Evolutionary conservation across 2,113 vertebrate species (phyloP), one percentile per base, ranked within the genome.

Genomic region (Osmerus mordax): DNA sequence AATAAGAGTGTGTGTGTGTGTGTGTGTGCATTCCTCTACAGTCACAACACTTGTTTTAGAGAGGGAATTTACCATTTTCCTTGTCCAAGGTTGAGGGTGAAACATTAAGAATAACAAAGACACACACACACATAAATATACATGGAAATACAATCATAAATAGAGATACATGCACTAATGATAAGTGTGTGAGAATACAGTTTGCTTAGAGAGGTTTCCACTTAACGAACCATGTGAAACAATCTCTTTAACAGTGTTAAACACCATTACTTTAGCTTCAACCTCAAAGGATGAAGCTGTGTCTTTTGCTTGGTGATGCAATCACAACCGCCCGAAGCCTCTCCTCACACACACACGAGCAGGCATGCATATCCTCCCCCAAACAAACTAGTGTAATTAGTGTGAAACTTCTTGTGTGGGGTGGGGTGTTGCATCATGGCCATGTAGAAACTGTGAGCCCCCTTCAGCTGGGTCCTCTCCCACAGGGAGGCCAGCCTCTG

Each of bases 401-500:
- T 36, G 32, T 36, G 32, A 36, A 98, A 96, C 96, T 97, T 97
- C 73, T 93, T 93, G 70, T 91, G 93, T 0, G 91, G 95, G 75
- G 96, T 94, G 0, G 87, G 89, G 36, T 88, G 91, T 72, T 97
- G 94, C 7, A 92, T 92, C 89, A 99, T 94, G 72, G 95, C 94
- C n/a, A 90, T 85, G 79, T 94, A 93, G 58, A 99, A 97, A 84
- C 94, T 95, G 83, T 94, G 93, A 0, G 76, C 84, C 61, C 92
- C 95, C 54, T 92, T 94, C 3, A 93, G 81, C 86, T 95, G 94
- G 0, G 91, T 94, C 89, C 92, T 94, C 85, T 94, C 95, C 97
- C 96, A 99, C 32, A 98, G 89, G 1, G 89, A 89, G 68, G 88
- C 90, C 5, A 99, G 92, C 32, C 76, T 89, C 81, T 93, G 93